phyloP scores from a whole-genome alignment of 2,113 vertebrate genomes.

The Catagonus wagneri region DNA sequence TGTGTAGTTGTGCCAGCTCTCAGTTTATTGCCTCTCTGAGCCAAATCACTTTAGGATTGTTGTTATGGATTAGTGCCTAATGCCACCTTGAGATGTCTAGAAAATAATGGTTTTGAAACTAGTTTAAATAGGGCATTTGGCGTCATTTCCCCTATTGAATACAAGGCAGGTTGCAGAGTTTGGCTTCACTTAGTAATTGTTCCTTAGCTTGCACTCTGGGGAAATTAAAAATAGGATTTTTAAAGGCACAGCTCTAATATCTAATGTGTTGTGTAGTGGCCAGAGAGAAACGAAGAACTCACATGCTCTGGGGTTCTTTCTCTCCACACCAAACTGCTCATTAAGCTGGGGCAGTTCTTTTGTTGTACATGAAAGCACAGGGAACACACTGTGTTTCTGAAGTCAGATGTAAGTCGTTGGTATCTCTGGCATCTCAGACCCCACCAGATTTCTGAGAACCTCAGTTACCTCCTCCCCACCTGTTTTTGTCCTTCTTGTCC shows the following conservation, averaged over 20 bases:
- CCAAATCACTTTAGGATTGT: background rate
- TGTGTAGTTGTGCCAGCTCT: background rate
- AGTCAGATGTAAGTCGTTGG: fast-evolving
- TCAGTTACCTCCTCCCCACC: background rate
- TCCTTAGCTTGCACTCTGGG: slow-evolving; percentile 53
- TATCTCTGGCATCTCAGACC: background rate
- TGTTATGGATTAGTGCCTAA: background rate
- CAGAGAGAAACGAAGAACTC: background rate
- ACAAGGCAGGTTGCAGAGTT: background rate
- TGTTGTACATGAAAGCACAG: background rate
- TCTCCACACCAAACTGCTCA: background rate
- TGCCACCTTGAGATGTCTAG: background rate
- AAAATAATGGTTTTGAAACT: slow-evolving; percentile 57
- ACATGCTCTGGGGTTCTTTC: background rate
- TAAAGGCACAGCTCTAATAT: slow-evolving; percentile 27
- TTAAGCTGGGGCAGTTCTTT: background rate
- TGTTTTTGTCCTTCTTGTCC: background rate
- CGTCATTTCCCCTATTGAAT: slow-evolving; percentile 35
- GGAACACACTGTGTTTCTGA: background rate
- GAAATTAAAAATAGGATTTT: slow-evolving; percentile 76
- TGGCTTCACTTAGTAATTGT: slow-evolving; percentile 54
- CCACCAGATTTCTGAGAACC: background rate
- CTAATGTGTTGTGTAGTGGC: background rate
- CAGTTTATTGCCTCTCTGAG: background rate
- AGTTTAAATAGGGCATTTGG: slow-evolving; percentile 53